Conservation (phyloP, 2,113 vertebrate genomes). For the Anoura caudifer region DNA sequence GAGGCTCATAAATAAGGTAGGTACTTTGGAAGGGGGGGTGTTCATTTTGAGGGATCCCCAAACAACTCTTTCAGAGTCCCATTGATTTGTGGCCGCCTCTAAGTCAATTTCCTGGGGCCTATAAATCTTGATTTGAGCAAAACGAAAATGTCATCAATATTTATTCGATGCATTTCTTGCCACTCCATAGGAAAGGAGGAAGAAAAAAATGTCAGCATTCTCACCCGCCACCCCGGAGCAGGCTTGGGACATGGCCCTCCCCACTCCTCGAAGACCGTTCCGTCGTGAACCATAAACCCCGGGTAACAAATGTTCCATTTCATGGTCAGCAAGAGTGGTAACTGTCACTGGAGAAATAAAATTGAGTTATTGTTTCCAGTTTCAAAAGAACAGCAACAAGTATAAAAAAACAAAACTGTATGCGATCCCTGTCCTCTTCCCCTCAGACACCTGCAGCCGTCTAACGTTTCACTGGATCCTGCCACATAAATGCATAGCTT, state of each 20-base stretch:
- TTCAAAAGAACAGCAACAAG: conserved; percentile 90
- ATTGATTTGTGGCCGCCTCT: conserved; percentile 92
- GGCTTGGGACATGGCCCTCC: conserved; percentile 41
- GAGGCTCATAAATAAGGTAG: conserved; percentile 95
- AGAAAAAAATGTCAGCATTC: conserved; percentile 67
- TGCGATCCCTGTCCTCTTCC: conserved; percentile 85
- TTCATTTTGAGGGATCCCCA: conserved; percentile 83
- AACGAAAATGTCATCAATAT: conserved; percentile 80
- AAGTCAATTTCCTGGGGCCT: conserved; percentile 88
- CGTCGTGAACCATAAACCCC: conserved; percentile 82
- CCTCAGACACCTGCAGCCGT: conserved; percentile 97
- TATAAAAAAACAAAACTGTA: conserved; percentile 79
- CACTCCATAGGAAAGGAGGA: conserved; percentile 54
- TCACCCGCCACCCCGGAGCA: conserved; percentile 66
- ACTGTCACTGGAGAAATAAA: conserved; percentile 91
- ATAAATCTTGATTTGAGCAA: conserved; percentile 89
- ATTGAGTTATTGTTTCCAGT: conserved; percentile 93
- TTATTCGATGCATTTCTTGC: conserved; percentile 80
- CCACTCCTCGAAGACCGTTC: conserved; percentile 75
- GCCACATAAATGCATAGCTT: conserved; percentile 98
- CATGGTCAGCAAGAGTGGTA: conserved; percentile 84
- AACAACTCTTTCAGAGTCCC: conserved; percentile 88
- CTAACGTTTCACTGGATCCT: conserved; percentile 95
- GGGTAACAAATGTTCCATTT: conserved; percentile 85
- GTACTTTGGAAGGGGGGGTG: conserved; percentile 90